A percentile compares a stretch with the other conserved stretches of the same genome.
These are phyloP conservation scores for Trematocara stigmaticum DNA, from an alignment of 2,113 vertebrate genomes.

Conservation along the genomic window DNA sequence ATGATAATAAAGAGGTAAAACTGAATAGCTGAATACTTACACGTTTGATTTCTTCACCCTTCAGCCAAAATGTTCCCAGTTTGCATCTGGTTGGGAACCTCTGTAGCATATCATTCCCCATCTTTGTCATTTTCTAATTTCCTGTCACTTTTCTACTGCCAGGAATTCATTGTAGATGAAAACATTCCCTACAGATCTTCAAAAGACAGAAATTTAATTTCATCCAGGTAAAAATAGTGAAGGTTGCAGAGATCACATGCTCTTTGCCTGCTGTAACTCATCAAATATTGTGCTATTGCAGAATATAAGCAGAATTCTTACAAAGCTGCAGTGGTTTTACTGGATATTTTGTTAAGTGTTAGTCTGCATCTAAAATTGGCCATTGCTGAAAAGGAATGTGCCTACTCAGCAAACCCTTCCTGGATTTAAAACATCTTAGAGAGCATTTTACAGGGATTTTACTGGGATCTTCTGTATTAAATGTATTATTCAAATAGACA, in stretches of 20 bases:
- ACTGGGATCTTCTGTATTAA: neutral
- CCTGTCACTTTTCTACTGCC: neutral
- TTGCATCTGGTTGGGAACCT: neutral
- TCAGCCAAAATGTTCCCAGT: neutral
- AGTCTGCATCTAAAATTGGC: neutral
- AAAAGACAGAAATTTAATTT: neutral
- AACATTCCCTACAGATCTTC: neutral
- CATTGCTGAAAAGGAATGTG: neutral
- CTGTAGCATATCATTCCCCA: neutral
- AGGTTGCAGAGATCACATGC: neutral
- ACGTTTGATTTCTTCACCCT: rapidly evolving
- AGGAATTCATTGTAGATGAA: neutral
- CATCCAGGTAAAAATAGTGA: neutral
- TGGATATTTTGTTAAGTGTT: neutral
- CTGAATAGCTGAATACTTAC: neutral
- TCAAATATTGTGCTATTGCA: neutral
- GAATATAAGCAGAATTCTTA: neutral
- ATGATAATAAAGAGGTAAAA: neutral
- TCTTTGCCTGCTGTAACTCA: neutral
- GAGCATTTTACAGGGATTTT: neutral
- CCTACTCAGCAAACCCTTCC: neutral
- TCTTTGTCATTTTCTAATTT: neutral
- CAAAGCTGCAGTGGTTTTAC: neutral
- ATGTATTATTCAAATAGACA: neutral
- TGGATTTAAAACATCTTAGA: neutral